Percentiles rank a stretch among this genome's conserved stretches.
Conservation (phyloP, 2,797 vertebrate genomes). For the Leptodactylus fallax region DNA sequence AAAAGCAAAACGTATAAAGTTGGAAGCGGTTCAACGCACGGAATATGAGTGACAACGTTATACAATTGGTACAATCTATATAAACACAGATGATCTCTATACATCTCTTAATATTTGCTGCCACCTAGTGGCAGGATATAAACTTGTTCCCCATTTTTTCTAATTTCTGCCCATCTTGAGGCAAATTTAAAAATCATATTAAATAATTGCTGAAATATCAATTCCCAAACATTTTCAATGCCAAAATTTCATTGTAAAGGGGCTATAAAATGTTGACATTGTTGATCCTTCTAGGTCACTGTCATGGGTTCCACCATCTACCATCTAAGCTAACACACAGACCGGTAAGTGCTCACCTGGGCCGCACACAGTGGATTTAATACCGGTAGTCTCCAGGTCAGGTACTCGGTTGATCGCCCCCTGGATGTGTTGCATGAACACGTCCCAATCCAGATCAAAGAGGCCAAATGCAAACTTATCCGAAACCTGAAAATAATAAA, state of each 20-base stretch:
- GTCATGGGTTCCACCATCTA: not conserved
- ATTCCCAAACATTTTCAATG: too few species aligned
- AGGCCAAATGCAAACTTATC: slow-evolving; percentile 94
- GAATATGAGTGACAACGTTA: not conserved
- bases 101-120: slow-evolving; percentile 1
- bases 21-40: not conserved
- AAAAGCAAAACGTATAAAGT: not conserved
- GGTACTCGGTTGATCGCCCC: slow-evolving; percentile 92
- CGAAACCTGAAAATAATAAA: slow-evolving; percentile 81
- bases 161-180: not conserved
- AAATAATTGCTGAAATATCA: too few species aligned
- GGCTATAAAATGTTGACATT: too few species aligned
- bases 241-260: too few species aligned
- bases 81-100: not conserved
- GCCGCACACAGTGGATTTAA: slow-evolving; percentile 97
- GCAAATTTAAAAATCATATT: not conserved
- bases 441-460: slow-evolving; percentile 97
- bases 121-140: slow-evolving; percentile 11
- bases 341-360: slow-evolving; percentile 69
- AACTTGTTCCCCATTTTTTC: not conserved
- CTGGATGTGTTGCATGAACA: slow-evolving; percentile 92
- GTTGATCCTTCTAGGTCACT: not conserved
- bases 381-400: slow-evolving; percentile 87
- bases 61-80: too few species aligned
- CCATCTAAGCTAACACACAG: not conserved